These are phyloP conservation scores for Sepiola atlantica DNA, from an alignment of 2,888 invertebrate species.

Conservation along the genomic window DNA sequence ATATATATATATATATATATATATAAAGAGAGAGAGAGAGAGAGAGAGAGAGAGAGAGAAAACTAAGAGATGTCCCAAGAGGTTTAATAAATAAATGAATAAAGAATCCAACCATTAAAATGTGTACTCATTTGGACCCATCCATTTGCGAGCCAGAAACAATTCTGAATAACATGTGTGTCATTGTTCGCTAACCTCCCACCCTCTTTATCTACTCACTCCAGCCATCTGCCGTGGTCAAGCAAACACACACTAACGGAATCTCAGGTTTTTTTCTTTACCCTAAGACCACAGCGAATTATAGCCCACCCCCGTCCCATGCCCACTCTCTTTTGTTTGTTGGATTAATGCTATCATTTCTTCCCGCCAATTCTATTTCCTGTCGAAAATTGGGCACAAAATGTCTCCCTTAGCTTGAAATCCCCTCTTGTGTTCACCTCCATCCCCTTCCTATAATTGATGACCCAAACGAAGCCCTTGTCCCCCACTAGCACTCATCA, in stretches of 20 bases:
- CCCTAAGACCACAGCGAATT: not conserved
- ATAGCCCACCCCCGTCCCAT: not conserved
- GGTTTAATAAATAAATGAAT: too few relatives aligned
- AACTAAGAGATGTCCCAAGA: too few relatives aligned
- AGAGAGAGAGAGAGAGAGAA: too few relatives aligned
- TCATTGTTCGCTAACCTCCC: not conserved
- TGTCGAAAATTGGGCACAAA: not conserved
- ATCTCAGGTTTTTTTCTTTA: not conserved
- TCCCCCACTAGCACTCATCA: too few relatives aligned
- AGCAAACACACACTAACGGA: not conserved
- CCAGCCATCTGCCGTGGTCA: not conserved
- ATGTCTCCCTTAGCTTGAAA: not conserved
- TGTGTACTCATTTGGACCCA: not conserved
- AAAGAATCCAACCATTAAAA: not conserved
- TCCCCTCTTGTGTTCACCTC: not conserved
- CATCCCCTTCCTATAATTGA: not conserved
- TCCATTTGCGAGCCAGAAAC: not conserved
- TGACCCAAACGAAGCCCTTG: not conserved
- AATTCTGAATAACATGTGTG: not conserved
- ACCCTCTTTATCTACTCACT: not conserved
- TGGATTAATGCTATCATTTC: not conserved
- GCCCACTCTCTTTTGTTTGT: not conserved
- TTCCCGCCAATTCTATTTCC: conserved; percentile 8
- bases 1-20: too few relatives aligned
- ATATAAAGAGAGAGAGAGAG: too few relatives aligned